phyloP scores from a whole-genome alignment of 2,113 vertebrate genomes.

The Perca fluviatilis region DNA sequence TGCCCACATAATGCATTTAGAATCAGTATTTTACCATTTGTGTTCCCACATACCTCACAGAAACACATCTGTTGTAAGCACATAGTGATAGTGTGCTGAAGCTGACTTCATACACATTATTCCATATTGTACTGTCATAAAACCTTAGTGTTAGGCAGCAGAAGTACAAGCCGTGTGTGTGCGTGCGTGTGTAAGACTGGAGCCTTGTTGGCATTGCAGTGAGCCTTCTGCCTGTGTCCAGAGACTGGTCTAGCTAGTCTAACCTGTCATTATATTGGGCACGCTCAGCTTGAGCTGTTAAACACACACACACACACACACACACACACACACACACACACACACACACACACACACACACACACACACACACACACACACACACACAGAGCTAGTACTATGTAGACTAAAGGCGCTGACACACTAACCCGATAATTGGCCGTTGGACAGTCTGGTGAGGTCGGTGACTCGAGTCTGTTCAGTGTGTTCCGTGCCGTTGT shows the following conservation, averaged over 20 bases:
- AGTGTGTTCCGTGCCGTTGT: too few species aligned
- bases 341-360: neutral
- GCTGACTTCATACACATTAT: neutral
- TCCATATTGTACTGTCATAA: neutral
- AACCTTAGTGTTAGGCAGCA: neutral
- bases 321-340: neutral
- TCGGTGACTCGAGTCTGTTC: too few species aligned
- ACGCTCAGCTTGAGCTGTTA: constrained; percentile 1
- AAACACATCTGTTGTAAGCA: neutral
- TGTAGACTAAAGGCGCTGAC: too few species aligned
- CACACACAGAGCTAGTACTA: neutral
- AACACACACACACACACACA: constrained; percentile 8
- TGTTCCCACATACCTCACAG: neutral
- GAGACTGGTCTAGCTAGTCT: constrained; percentile 17
- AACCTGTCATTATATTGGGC: constrained; percentile 14
- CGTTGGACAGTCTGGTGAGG: too few species aligned
- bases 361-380: neutral
- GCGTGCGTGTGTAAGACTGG: neutral
- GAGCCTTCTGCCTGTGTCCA: constrained; percentile 6
- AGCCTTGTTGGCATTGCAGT: constrained; percentile 1
- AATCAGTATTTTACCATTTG: neutral
- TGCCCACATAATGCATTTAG: neutral
- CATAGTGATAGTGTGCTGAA: neutral
- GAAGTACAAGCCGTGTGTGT: neutral
- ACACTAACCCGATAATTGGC: too few species aligned